Evolutionary conservation across 2,797 vertebrate genomes (phyloP).

Genomic region (Erithacus rubecula): DNA sequence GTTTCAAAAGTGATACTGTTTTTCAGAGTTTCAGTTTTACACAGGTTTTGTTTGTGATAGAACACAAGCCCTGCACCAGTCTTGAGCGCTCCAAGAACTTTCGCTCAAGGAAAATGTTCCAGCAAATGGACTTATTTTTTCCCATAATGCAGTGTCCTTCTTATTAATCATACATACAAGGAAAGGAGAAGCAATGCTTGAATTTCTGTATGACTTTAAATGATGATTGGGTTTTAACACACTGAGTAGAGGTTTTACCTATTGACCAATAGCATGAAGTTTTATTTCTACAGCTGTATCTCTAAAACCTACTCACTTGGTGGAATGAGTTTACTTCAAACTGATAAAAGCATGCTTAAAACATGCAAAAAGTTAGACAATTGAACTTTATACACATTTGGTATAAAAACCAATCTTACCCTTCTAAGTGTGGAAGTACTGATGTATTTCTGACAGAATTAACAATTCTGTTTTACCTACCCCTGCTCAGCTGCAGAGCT

Average conservation of each 20-base stretch:
- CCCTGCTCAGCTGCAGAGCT: slow-evolving; percentile 73
- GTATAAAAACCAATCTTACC: not conserved
- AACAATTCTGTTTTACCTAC: slow-evolving; percentile 68
- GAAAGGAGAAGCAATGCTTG: not conserved
- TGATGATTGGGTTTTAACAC: not conserved
- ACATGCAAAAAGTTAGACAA: not conserved
- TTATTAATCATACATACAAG: not conserved
- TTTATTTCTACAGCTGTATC: not conserved
- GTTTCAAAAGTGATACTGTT: not conserved
- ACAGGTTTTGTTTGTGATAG: not conserved
- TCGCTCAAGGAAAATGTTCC: not conserved
- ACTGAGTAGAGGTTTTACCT: not conserved
- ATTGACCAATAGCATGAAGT: not conserved
- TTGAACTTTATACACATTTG: not conserved
- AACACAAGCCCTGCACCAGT: not conserved
- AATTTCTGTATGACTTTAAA: not conserved
- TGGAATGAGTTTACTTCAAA: not conserved
- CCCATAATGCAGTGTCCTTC: not conserved
- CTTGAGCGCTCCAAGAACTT: not conserved
- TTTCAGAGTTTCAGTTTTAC: not conserved
- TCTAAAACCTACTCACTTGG: not conserved
- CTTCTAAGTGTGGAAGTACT: not conserved
- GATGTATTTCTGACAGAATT: not conserved
- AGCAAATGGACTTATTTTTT: not conserved
- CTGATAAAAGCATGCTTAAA: not conserved